Percentiles rank a stretch among this genome's conserved stretches.
These are phyloP conservation scores for Lydus trimaculatus DNA, from an alignment of 2,888 invertebrate species.

Conservation along the genomic window DNA sequence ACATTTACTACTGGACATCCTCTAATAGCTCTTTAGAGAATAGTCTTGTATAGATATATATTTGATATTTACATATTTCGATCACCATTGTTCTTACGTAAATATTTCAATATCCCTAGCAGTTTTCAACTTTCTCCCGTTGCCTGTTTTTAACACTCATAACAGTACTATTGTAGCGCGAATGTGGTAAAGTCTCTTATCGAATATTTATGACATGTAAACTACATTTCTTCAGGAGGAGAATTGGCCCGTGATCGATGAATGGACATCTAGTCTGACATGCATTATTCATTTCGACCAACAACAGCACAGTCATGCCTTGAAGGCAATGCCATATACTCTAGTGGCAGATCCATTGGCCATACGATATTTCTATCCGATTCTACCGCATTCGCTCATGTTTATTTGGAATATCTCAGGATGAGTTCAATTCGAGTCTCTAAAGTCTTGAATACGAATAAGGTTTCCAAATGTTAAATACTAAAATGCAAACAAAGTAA, in stretches of 20 bases:
- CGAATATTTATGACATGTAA: constrained; percentile 52
- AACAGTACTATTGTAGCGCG: neutral
- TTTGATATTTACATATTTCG: neutral
- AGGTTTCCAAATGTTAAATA: constrained; percentile 40
- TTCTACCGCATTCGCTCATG: constrained; percentile 45
- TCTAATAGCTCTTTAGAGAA: constrained; percentile 28
- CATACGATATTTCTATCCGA: constrained; percentile 46
- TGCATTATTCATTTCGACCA: constrained; percentile 53
- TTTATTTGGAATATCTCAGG: constrained; percentile 48
- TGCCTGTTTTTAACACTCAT: neutral
- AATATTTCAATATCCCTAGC: neutral
- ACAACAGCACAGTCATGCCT: constrained; percentile 31
- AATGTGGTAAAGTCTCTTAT: constrained; percentile 26
- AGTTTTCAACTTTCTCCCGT: neutral
- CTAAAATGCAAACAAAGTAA: constrained; percentile 24
- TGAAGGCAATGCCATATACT: constrained; percentile 35
- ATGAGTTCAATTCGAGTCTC: constrained; percentile 46
- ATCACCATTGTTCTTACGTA: neutral
- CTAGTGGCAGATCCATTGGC: constrained; percentile 43
- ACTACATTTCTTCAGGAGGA: constrained; percentile 49
- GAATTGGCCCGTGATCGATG: constrained; percentile 55
- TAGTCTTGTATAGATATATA: neutral
- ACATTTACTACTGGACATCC: constrained; percentile 33
- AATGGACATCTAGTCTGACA: constrained; percentile 49
- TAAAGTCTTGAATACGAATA: constrained; percentile 45